A percentile compares a stretch with the other conserved stretches of the same genome.
Evolutionary conservation across 2,113 vertebrate species (phyloP).

Genomic region (Neopipo cinnamomea): DNA sequence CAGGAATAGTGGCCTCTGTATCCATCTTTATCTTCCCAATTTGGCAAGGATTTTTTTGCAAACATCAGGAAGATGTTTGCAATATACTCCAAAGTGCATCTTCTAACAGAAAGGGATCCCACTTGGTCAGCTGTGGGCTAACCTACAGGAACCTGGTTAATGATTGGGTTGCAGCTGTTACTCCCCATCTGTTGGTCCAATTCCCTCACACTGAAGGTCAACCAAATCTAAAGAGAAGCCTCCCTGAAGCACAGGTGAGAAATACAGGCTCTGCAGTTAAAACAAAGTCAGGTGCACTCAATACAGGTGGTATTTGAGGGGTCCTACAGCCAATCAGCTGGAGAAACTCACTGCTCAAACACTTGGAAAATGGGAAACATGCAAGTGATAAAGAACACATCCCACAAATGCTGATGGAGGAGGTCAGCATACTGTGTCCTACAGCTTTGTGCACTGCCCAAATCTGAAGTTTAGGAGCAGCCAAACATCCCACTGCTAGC

Average conservation of each 20-base stretch:
- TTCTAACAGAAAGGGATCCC: neutral
- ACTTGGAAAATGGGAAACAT: neutral
- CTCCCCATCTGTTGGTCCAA: neutral
- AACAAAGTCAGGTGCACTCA: neutral
- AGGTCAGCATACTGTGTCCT: neutral
- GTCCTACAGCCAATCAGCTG: neutral
- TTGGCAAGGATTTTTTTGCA: neutral
- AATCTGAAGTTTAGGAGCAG: neutral
- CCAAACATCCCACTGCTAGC: neutral
- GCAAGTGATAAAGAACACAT: neutral
- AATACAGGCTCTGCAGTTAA: neutral
- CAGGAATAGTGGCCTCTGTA: neutral
- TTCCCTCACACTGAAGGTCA: neutral
- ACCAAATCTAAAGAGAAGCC: neutral
- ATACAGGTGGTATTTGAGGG: neutral
- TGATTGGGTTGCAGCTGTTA: neutral
- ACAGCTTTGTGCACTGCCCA: neutral
- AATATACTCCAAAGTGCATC: neutral
- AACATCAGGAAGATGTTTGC: neutral
- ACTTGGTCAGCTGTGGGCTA: neutral
- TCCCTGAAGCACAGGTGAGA: neutral
- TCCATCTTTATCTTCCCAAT: neutral
- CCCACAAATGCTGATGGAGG: neutral
- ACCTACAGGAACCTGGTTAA: neutral
- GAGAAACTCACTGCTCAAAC: neutral